Evolutionary conservation across 2,113 vertebrate genomes (phyloP).

Genomic region (Alosa alosa): DNA sequence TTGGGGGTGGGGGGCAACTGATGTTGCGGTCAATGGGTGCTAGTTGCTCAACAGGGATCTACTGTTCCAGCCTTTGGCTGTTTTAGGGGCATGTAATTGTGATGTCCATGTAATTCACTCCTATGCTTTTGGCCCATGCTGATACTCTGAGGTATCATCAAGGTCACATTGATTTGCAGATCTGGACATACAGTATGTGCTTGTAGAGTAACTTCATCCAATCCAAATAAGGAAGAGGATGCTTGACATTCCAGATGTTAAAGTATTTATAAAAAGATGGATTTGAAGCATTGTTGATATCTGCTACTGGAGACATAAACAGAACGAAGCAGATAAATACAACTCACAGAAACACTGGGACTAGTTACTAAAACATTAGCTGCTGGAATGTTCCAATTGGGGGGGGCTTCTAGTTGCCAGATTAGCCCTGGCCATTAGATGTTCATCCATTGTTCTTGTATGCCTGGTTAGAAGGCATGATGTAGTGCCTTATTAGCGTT

Average conservation of each 20-base stretch:
- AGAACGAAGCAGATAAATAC: not conserved
- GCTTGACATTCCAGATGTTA: not conserved
- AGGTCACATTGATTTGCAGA: not conserved
- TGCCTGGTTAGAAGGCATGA: not conserved
- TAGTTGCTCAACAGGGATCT: slow-evolving; percentile 28
- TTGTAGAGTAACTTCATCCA: not conserved
- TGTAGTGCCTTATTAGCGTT: not conserved
- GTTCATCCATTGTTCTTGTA: not conserved
- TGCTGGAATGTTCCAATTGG: not conserved
- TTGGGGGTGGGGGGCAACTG: slow-evolving; percentile 62
- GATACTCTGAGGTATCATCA: not conserved
- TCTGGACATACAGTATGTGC: not conserved
- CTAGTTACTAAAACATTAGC: not conserved
- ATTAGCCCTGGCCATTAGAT: not conserved
- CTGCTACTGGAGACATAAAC: not conserved
- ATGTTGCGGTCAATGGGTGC: slow-evolving; percentile 41
- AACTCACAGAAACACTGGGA: not conserved
- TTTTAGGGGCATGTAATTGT: slow-evolving; percentile 1
- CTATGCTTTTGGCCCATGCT: not conserved
- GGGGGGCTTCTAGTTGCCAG: not conserved
- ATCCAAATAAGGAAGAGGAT: not conserved
- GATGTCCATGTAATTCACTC: not conserved
- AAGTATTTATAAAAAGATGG: too few relatives aligned
- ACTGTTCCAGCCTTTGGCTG: not conserved
- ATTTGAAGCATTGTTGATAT: not conserved